These are phyloP conservation scores for Puma concolor DNA, from an alignment of 2,113 vertebrate species.

Conservation along the genomic window DNA sequence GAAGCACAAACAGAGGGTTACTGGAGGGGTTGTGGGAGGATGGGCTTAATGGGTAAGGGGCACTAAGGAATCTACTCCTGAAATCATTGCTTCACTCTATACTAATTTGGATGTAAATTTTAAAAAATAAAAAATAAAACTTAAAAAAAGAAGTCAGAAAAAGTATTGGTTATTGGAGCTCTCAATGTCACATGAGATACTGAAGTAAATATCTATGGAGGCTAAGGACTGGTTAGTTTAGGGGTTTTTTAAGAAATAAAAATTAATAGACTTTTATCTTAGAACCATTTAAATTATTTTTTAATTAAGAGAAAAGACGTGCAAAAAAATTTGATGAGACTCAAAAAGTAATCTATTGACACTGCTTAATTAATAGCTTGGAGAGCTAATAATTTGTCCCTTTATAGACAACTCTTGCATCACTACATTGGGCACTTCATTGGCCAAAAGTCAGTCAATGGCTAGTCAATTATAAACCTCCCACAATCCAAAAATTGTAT, in stretches of 20 bases:
- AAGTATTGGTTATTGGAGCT: neutral
- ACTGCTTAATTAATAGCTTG: neutral
- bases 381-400: neutral
- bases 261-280: neutral
- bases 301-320: neutral
- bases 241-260: neutral
- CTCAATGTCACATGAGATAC: neutral
- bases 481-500: neutral
- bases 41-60: too few relatives aligned
- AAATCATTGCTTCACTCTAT: too few relatives aligned
- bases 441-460: neutral
- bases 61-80: too few relatives aligned
- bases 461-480: neutral
- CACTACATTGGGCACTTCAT: rapidly evolving
- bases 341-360: neutral
- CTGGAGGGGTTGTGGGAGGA: too few relatives aligned
- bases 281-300: neutral
- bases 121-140: too few relatives aligned
- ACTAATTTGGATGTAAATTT: too few relatives aligned
- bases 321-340: neutral
- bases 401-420: neutral
- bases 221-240: neutral
- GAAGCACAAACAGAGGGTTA: too few relatives aligned
- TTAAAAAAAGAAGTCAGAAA: neutral
- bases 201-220: neutral